phyloP scores from a whole-genome alignment of 2,797 vertebrate genomes.

The Myotis pilosus region DNA sequence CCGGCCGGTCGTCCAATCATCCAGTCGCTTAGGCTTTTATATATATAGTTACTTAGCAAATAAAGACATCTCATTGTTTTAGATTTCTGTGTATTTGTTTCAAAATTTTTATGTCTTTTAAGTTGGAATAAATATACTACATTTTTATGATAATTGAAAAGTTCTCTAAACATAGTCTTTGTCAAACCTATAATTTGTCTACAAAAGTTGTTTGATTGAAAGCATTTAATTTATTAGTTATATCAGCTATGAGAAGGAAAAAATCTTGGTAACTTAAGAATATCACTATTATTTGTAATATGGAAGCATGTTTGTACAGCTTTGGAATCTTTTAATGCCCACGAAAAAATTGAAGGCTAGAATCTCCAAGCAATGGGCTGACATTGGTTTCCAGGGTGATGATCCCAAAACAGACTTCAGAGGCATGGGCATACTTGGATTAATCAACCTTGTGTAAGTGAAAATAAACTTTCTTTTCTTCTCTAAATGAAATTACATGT shows the following conservation, averaged over 20 bases:
- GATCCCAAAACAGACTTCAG: slow-evolving; percentile 99
- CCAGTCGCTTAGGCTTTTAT: not conserved
- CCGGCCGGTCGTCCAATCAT: no score
- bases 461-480: slow-evolving; percentile 37
- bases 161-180: not conserved
- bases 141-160: not conserved
- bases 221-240: not conserved
- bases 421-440: slow-evolving; percentile 97
- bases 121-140: not conserved
- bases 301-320: slow-evolving; percentile 84
- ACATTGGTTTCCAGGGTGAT: slow-evolving; percentile 98
- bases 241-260: slow-evolving; percentile 21
- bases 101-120: slow-evolving; percentile 8
- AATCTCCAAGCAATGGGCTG: slow-evolving; percentile 97
- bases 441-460: slow-evolving; percentile 96
- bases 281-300: slow-evolving; percentile 70
- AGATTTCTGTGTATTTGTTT: slow-evolving; percentile 45
- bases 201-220: slow-evolving; percentile 27
- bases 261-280: slow-evolving; percentile 49
- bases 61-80: not conserved
- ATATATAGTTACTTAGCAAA: not conserved
- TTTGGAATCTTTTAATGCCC: slow-evolving; percentile 97
- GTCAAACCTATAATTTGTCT: slow-evolving; percentile 26
- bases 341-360: slow-evolving; percentile 90
- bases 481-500: not conserved